These are phyloP conservation scores for Lordiphosa clarofinis DNA, from an alignment of 1,140 invertebrate genomes.

Conservation along the genomic window DNA sequence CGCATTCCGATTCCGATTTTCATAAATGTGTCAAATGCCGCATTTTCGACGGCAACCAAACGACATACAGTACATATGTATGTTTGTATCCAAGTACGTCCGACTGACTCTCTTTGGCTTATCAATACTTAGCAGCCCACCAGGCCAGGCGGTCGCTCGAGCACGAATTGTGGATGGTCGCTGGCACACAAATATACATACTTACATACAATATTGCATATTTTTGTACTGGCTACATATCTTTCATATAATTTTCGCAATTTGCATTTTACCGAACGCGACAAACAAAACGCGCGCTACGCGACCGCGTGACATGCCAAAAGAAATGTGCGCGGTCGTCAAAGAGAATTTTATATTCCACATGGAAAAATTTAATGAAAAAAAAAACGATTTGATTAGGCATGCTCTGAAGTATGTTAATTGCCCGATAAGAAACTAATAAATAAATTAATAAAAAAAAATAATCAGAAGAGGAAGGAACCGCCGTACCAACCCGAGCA, in stretches of 20 bases:
- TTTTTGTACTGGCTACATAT: conserved; percentile 38
- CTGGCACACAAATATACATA: conserved; percentile 1
- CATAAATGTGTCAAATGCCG: conserved; percentile 76
- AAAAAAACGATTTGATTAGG: conserved; percentile 40
- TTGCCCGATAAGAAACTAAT: conserved; percentile 25
- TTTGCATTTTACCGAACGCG: conserved; percentile 26
- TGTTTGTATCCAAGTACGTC: conserved; percentile 1
- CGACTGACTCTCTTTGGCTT: conserved; percentile 20
- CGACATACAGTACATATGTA: conserved; percentile 23
- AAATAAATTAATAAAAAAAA: conserved; percentile 11
- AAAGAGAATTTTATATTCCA: conserved; percentile 13
- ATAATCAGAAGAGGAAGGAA: conserved; percentile 11
- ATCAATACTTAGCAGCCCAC: conserved; percentile 32
- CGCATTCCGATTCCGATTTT: conserved; percentile 74
- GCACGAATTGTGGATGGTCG: conserved; percentile 37
- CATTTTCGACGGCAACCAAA: conserved; percentile 59
- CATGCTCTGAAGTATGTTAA: conserved; percentile 34
- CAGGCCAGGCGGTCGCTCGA: conserved; percentile 31
- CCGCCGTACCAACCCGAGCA: conserved; percentile 12
- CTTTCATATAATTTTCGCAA: conserved; percentile 25
- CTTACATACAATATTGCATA: conserved; percentile 33
- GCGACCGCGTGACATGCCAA: conserved; percentile 61
- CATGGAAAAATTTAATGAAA: conserved; percentile 14
- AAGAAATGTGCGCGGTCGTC: conserved; percentile 34
- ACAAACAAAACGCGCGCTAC: conserved; percentile 44